Percentiles rank a stretch among this genome's conserved stretches.
Conservation (phyloP, 1,140 invertebrate genomes). For the Musca vetustissima region DNA sequence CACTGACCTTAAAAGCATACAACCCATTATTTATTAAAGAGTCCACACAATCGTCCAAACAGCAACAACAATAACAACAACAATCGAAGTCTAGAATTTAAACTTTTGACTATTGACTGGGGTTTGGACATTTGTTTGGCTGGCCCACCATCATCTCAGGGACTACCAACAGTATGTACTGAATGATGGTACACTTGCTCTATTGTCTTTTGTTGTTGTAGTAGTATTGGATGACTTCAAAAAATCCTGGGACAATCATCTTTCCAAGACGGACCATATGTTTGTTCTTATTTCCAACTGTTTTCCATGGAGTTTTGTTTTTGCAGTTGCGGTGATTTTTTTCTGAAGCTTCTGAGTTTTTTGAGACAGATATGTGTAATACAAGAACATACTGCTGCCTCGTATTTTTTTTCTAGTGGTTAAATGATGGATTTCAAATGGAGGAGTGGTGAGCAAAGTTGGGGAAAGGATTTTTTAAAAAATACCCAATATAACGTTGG, state of each 20-base stretch:
- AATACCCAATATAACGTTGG: too few species aligned
- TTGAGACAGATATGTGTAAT: too few species aligned
- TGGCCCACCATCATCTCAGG: not conserved
- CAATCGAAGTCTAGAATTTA: not conserved
- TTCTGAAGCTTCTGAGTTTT: constrained; percentile 2
- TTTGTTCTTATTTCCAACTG: not conserved
- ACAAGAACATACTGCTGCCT: too few species aligned
- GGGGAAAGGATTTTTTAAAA: too few species aligned
- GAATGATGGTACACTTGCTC: constrained; percentile 7
- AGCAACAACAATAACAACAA: too few species aligned
- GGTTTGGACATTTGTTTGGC: too few species aligned
- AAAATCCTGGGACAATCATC: constrained; percentile 2
- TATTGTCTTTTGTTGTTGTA: too few species aligned
- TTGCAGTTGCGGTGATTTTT: not conserved
- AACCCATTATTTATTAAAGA: constrained; percentile 22
- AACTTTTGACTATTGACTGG: too few species aligned
- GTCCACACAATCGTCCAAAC: not conserved
- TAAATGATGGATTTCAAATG: too few species aligned
- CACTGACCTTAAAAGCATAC: constrained; percentile 23
- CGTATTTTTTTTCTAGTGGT: too few species aligned
- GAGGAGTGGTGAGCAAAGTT: too few species aligned
- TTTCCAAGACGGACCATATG: not conserved
- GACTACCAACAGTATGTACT: not conserved
- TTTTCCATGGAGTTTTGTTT: not conserved
- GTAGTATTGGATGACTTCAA: not conserved